Evolutionary conservation across 2,888 invertebrate species (phyloP), one percentile per base, ranked within the genome.

Genomic region (Syritta pipiens): DNA sequence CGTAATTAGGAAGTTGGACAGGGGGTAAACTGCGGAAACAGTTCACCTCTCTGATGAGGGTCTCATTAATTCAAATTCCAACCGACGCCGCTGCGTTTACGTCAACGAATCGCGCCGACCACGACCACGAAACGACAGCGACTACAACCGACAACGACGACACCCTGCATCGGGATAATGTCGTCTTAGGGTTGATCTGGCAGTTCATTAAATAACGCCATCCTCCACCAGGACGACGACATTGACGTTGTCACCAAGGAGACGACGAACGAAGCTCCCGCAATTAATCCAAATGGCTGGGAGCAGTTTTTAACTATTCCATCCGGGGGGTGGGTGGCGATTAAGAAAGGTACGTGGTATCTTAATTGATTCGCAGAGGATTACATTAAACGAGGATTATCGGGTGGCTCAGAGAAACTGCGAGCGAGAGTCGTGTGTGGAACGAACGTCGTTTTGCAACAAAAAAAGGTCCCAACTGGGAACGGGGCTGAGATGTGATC

Each of bases 131-230:
- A 24, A 35, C 32, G 28, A 55, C 60, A 14, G 55, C 60, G 46
- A 60, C 37, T 44, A 24, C 51, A n/a, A 28, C n/a, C n/a, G 28
- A 1, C 9, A 4, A n/a, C 4, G 14, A 14, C 55, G 72, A 28
- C 57, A 57, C 42, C 28, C 35, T 26, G 67, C 30, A 12, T 3
- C 32, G 37, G 42, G 30, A 69, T 69, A 71, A 63, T 69, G 49
- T 26, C 42, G 51, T 46, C 76, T 69, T 63, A 46, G 26, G 63
- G 63, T 32, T 46, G 57, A 57, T 63, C 44, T 63, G 63, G 49
- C 35, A 63, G 71, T 51, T 76, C 57, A 71, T 71, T 69, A 71
- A 63, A 68, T 68, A 40, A 62, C 30, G n/a, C n/a, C n/a, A n/a
- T n/a, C n/a, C n/a, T n/a, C n/a, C n/a, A n/a, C n/a, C n/a, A n/a